phyloP scores from a whole-genome alignment of 2,888 invertebrate species.

The Meiosimyza platycephala region DNA sequence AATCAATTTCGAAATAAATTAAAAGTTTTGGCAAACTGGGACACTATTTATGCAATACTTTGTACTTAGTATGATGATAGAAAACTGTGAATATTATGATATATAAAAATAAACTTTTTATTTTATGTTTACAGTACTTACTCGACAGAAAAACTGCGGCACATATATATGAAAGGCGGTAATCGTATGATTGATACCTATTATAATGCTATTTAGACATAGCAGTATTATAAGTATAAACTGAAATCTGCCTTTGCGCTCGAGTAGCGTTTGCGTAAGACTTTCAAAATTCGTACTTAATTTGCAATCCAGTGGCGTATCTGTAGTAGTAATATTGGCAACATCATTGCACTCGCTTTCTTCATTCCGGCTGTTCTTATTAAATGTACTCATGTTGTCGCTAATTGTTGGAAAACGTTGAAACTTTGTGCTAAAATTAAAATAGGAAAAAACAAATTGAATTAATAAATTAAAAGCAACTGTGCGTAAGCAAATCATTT shows the following conservation, averaged over 20 bases:
- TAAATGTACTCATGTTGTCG: too few relatives aligned
- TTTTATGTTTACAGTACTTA: conserved; percentile 45
- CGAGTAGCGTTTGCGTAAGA: conserved; percentile 35
- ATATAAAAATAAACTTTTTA: too few relatives aligned
- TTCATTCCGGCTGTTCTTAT: not conserved
- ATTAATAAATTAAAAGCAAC: too few relatives aligned
- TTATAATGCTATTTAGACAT: conserved; percentile 63
- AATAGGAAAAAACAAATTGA: too few relatives aligned
- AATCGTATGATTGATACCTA: conserved; percentile 66
- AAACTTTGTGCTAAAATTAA: too few relatives aligned
- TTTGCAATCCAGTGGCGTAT: not conserved
- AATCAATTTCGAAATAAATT: too few relatives aligned
- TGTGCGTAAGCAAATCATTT: too few relatives aligned
- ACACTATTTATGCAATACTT: too few relatives aligned
- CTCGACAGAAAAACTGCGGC: conserved; percentile 64
- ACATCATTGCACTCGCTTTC: not conserved
- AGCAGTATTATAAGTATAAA: conserved; percentile 59
- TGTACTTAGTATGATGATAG: too few relatives aligned
- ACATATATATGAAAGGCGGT: conserved; percentile 64
- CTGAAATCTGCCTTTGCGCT: conserved; percentile 53
- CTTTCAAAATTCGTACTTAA: not conserved
- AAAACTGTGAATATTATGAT: too few relatives aligned
- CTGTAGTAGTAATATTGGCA: not conserved
- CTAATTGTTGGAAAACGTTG: too few relatives aligned
- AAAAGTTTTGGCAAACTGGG: too few relatives aligned